phyloP scores from a whole-genome alignment of 2,888 invertebrate genomes.

The Aradus depressus region DNA sequence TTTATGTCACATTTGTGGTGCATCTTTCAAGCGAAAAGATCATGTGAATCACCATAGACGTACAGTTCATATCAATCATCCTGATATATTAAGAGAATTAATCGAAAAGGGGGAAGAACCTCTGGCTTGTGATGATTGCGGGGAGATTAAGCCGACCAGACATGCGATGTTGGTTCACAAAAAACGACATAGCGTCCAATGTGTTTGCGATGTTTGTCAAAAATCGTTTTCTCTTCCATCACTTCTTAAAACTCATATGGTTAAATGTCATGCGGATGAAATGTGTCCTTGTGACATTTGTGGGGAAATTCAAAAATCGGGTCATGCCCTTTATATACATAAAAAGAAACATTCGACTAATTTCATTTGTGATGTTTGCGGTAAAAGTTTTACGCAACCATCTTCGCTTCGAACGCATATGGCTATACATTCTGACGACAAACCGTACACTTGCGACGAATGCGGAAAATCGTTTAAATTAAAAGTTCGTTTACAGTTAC shows the following conservation, averaged over 20 bases:
- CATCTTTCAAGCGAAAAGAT: slow-evolving; percentile 26
- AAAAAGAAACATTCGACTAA: slow-evolving; percentile 24
- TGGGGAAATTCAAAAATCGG: slow-evolving; percentile 25
- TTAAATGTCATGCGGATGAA: slow-evolving; percentile 35
- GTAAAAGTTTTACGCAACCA: slow-evolving; percentile 23
- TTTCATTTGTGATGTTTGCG: slow-evolving; percentile 28
- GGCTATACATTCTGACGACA: slow-evolving; percentile 36
- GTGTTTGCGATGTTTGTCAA: slow-evolving; percentile 26
- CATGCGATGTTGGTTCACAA: slow-evolving; percentile 23
- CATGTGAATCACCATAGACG: slow-evolving; percentile 26
- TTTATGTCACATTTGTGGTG: slow-evolving; percentile 24
- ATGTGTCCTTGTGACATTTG: slow-evolving; percentile 25
- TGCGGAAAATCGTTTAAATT: slow-evolving; percentile 40
- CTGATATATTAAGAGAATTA: slow-evolving; percentile 19
- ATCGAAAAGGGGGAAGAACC: slow-evolving; percentile 18
- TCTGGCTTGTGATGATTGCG: slow-evolving; percentile 26
- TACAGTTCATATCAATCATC: slow-evolving; percentile 24
- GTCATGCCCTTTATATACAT: slow-evolving; percentile 21
- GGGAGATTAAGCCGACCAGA: slow-evolving; percentile 24
- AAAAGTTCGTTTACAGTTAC: slow-evolving; percentile 40
- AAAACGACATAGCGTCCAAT: slow-evolving; percentile 18
- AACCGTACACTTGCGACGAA: slow-evolving; percentile 39
- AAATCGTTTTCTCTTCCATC: slow-evolving; percentile 22
- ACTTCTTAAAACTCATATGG: slow-evolving; percentile 22
- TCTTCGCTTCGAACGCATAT: slow-evolving; percentile 22